Evolutionary conservation across 1,140 invertebrate species (phyloP), one percentile per base, ranked within the genome.

Genomic region (Leptinotarsa defecta): DNA sequence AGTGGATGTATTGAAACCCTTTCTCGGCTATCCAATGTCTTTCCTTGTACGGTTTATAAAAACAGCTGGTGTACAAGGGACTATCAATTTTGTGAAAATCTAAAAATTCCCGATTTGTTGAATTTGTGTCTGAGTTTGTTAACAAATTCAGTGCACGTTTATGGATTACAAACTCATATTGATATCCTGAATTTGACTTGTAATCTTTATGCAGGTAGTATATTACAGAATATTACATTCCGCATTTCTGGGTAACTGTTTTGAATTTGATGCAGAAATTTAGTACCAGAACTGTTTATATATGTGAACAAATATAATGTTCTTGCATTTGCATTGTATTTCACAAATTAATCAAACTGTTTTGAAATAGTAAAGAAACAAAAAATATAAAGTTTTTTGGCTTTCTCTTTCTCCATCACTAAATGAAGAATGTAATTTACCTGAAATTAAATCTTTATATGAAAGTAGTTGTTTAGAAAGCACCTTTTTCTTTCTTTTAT

Each of bases 121-220:
- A 80, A 78, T 48, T 77, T 83, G 20, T 84, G 80, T 20, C 65
- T 93, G 11, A 87, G 88, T 48, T 79, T 93, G 4, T 78, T 93
- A 13, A 89, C 86, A 0, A 89, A 88, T 48, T 90, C 91, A 2
- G 84, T 88, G 11, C 80, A 91, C 4, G 88, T 89, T 65, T 86
- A 92, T 62, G 92, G 94, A 80, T 83, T 94, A 3, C 84, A 88
- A 13, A 88, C 88, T 63, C 92, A 94, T 77, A 87, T 88, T 73
- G 88, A 91, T 81, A 83, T 92, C 5, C 83, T 93, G 5, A 83
- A 88, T 43, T 82, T 94, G 17, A 87, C 88, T 67, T 90, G 90
- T 61, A 93, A 93, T 86, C 81, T 94, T 0, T 88, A 92, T 69
- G 88, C 89, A 64, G 92, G 92, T 87, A 78, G 78, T 49, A 48